A percentile compares a stretch with the other conserved stretches of the same genome.
Evolutionary conservation across 1,140 invertebrate species (phyloP).

Genomic region (Eubasilissa regina): DNA sequence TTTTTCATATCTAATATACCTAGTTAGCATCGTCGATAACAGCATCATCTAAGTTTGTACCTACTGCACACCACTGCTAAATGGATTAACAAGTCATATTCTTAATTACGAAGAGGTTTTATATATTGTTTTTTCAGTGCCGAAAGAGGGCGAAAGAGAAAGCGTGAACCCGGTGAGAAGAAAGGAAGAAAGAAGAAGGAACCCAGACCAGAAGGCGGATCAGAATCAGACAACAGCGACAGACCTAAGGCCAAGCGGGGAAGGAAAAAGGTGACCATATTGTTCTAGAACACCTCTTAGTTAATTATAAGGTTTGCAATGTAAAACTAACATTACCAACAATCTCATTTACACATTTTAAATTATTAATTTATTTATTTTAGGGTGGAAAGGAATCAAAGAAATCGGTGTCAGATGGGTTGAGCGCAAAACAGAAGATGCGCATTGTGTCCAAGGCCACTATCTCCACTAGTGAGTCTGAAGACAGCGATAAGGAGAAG

Average conservation of each 20-base stretch:
- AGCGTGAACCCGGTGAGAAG: slow-evolving; percentile 68
- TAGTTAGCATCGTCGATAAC: too few species aligned
- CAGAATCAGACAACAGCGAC: slow-evolving; percentile 78
- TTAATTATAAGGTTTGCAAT: not conserved
- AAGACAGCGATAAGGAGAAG: slow-evolving; percentile 76
- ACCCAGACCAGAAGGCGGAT: slow-evolving; percentile 62
- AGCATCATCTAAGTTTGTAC: too few species aligned
- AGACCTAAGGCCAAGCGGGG: slow-evolving; percentile 74
- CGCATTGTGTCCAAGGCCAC: slow-evolving; percentile 95
- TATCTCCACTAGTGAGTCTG: slow-evolving; percentile 93
- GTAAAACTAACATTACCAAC: not conserved
- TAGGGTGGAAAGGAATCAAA: slow-evolving; percentile 64
- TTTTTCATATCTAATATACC: too few species aligned
- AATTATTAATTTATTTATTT: not conserved
- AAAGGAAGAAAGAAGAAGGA: slow-evolving; percentile 64
- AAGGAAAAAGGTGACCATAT: slow-evolving; percentile 68
- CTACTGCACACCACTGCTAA: too few species aligned
- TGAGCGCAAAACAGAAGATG: slow-evolving; percentile 86
- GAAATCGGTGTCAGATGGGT: slow-evolving; percentile 76
- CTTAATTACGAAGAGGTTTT: too few species aligned
- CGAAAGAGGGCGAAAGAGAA: slow-evolving; percentile 70
- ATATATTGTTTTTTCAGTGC: slow-evolving; percentile 61
- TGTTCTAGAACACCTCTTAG: too few species aligned
- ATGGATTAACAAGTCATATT: too few species aligned
- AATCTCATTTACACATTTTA: not conserved